Conservation (phyloP, 2,113 vertebrate genomes). For the Petrocephalus microphthalmus region DNA sequence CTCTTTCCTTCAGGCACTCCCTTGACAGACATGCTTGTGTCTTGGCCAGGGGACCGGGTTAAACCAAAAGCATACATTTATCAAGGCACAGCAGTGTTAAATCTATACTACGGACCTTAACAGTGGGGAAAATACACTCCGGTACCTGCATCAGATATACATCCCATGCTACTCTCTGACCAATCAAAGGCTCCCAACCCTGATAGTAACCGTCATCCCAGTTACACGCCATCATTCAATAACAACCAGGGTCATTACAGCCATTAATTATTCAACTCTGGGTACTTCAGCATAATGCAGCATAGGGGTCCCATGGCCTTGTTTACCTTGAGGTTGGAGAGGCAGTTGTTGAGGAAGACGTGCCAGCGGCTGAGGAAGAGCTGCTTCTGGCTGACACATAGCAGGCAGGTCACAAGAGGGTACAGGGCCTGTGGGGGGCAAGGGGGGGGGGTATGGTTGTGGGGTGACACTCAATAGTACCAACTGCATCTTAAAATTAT, state of each 20-base stretch:
- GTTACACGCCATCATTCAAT: neutral
- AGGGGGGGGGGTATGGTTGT: neutral
- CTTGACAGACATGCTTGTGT: neutral
- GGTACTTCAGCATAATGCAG: neutral
- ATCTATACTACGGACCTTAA: neutral
- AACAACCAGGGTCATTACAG: neutral
- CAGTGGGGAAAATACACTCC: neutral
- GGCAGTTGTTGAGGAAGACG: constrained; percentile 96
- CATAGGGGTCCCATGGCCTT: neutral
- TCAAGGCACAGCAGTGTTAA: neutral
- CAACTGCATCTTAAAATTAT: neutral
- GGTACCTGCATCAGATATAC: neutral
- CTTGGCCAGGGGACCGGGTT: neutral
- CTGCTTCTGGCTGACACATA: constrained; percentile 98
- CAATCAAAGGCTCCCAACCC: neutral
- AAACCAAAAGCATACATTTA: neutral
- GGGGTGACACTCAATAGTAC: neutral
- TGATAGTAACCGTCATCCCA: neutral
- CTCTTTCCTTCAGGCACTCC: neutral
- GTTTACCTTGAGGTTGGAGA: constrained; percentile 94
- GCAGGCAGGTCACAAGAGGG: constrained; percentile 91
- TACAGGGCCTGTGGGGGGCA: constrained; percentile 79
- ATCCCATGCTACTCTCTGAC: neutral
- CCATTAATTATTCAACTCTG: neutral
- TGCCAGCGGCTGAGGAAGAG: constrained; percentile 97